These are phyloP conservation scores for Ceuthmochares aereus DNA, from an alignment of 2,113 vertebrate genomes.

Conservation along the genomic window DNA sequence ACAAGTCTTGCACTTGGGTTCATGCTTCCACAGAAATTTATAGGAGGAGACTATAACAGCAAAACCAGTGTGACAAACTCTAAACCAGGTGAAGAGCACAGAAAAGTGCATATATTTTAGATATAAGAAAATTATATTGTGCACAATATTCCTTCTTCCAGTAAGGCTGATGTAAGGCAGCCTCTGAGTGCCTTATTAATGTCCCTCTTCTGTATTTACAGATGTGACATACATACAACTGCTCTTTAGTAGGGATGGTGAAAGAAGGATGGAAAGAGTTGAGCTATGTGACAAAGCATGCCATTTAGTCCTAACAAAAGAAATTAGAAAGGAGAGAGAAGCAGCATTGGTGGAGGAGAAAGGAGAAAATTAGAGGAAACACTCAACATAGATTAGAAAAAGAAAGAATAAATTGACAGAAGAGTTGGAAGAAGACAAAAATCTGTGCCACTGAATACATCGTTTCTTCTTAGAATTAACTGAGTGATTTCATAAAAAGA, in stretches of 20 bases:
- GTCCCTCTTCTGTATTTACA: neutral
- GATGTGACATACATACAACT: neutral
- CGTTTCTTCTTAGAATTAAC: neutral
- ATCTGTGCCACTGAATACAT: neutral
- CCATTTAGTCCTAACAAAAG: neutral
- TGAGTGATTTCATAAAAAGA: neutral
- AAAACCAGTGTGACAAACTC: neutral
- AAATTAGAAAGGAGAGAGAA: neutral
- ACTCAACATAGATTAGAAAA: neutral
- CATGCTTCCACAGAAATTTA: neutral
- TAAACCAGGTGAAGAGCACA: neutral
- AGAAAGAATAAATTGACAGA: neutral
- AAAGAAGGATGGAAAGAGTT: neutral
- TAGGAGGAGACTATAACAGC: neutral
- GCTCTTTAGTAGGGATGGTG: neutral
- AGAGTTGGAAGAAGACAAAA: neutral
- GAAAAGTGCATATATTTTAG: neutral
- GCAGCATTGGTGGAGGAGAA: neutral
- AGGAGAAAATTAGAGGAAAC: neutral
- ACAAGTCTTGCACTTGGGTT: neutral
- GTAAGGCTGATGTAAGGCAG: neutral
- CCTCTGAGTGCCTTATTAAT: neutral
- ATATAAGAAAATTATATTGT: neutral
- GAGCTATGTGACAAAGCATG: neutral
- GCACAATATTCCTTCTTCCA: neutral